Evolutionary conservation across 2,888 invertebrate species (phyloP).

Genomic region (Heliconius charithonia): DNA sequence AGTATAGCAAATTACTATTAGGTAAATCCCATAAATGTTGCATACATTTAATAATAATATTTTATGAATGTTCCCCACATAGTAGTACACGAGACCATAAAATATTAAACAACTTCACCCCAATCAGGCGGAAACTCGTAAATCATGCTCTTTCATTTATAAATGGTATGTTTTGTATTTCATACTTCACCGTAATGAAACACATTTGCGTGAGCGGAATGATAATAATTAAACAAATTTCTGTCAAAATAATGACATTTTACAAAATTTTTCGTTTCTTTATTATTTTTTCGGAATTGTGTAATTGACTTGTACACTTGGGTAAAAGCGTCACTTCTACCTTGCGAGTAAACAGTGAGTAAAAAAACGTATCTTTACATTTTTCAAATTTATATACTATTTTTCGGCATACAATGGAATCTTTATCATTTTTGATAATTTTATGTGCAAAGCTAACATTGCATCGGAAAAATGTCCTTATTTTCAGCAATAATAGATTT

Average conservation of each 20-base stretch:
- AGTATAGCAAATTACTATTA: background rate
- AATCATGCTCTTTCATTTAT: slow-evolving; percentile 30
- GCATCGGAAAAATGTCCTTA: background rate
- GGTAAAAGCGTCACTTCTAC: background rate
- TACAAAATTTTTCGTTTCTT: background rate
- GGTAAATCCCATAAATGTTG: background rate
- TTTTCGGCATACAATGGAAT: background rate
- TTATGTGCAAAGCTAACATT: background rate
- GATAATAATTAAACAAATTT: slow-evolving; percentile 10
- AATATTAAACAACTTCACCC: slow-evolving; percentile 22
- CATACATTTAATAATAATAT: background rate
- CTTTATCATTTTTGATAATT: background rate
- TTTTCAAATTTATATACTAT: no score
- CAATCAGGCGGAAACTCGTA: slow-evolving; percentile 27
- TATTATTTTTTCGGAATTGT: background rate
- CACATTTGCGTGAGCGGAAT: slow-evolving; percentile 8
- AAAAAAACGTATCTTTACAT: no score
- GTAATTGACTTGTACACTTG: background rate
- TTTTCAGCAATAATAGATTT: slow-evolving; percentile 8
- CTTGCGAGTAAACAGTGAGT: background rate
- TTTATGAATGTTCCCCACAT: background rate
- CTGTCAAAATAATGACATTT: background rate
- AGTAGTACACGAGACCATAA: slow-evolving; percentile 6
- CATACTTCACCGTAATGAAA: slow-evolving; percentile 15
- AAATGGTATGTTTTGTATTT: slow-evolving; percentile 20